These are phyloP conservation scores for Drosophila ochracea DNA, from an alignment of 2,888 invertebrate species.

Conservation along the genomic window DNA sequence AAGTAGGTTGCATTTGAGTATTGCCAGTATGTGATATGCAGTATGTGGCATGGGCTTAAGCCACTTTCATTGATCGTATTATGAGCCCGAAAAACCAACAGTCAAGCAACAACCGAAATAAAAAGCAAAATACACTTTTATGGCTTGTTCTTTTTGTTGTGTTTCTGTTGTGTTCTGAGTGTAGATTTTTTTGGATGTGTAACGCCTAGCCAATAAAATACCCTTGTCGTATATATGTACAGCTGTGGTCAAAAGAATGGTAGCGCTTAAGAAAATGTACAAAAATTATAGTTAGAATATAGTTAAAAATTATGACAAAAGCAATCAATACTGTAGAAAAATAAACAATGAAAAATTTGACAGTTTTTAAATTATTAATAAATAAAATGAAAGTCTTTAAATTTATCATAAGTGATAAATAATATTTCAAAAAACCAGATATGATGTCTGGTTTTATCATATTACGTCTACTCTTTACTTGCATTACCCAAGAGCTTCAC, in stretches of 20 bases:
- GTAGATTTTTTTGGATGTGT: background rate
- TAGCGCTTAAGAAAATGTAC: background rate
- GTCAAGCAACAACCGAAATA: slow-evolving; percentile 19
- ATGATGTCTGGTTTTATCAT: too few species aligned
- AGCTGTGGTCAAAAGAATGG: background rate
- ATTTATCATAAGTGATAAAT: background rate
- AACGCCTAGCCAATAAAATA: background rate
- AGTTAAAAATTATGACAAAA: too few species aligned
- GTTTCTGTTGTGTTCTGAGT: slow-evolving; percentile 2
- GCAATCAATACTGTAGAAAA: too few species aligned
- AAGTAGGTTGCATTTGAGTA: slow-evolving; percentile 59
- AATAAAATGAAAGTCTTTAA: too few species aligned
- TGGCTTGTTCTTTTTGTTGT: slow-evolving; percentile 55
- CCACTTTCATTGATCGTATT: slow-evolving; percentile 73
- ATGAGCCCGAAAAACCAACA: slow-evolving; percentile 37
- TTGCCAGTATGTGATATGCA: slow-evolving; percentile 7
- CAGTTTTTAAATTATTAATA: background rate
- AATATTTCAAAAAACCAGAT: too few species aligned
- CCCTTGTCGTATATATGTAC: background rate
- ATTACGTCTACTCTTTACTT: too few species aligned
- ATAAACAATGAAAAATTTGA: background rate
- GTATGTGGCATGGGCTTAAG: slow-evolving; percentile 47
- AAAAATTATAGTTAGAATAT: background rate
- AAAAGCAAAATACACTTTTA: slow-evolving; percentile 64
- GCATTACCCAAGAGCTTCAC: too few species aligned